phyloP scores from a whole-genome alignment of 2,113 vertebrate genomes.

The Scomber japonicus region DNA sequence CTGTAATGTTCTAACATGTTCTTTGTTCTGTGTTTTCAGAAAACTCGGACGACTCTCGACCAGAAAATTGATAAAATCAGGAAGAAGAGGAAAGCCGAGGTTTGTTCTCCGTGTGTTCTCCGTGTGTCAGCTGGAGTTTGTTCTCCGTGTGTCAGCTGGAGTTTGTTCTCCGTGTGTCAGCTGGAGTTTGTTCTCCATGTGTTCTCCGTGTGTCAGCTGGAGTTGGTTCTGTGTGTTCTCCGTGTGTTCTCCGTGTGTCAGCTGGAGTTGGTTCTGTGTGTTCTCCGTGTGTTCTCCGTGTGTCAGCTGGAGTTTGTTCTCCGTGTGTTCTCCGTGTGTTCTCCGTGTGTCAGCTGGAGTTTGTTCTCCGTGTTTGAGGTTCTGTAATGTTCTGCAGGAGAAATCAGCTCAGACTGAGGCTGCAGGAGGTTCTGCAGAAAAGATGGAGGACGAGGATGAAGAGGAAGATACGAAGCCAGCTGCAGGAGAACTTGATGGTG shows the following conservation, averaged over 20 bases:
- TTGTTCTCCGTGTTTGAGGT: background rate
- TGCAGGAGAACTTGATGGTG: slow-evolving; percentile 19
- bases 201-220: too few species aligned
- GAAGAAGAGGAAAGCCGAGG: slow-evolving; percentile 90
- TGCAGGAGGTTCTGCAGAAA: slow-evolving; percentile 2
- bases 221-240: too few species aligned
- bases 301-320: too few species aligned
- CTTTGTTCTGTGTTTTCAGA: slow-evolving; percentile 79
- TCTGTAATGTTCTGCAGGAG: slow-evolving; percentile 80
- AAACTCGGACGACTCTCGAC: slow-evolving; percentile 91
- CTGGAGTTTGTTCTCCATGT: too few species aligned
- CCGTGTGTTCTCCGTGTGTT: too few species aligned
- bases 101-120: slow-evolving; percentile 49
- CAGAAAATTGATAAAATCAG: slow-evolving; percentile 96
- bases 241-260: too few species aligned
- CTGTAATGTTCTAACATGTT: background rate
- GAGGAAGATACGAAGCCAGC: slow-evolving; percentile 52
- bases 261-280: too few species aligned
- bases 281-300: too few species aligned
- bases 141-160: too few species aligned
- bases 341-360: too few species aligned
- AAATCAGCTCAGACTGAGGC: slow-evolving; percentile 69
- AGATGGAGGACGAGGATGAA: slow-evolving; percentile 51
- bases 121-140: too few species aligned
- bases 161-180: too few species aligned